phyloP scores from a whole-genome alignment of 2,888 invertebrate species.

The Isoperla grammatica region DNA sequence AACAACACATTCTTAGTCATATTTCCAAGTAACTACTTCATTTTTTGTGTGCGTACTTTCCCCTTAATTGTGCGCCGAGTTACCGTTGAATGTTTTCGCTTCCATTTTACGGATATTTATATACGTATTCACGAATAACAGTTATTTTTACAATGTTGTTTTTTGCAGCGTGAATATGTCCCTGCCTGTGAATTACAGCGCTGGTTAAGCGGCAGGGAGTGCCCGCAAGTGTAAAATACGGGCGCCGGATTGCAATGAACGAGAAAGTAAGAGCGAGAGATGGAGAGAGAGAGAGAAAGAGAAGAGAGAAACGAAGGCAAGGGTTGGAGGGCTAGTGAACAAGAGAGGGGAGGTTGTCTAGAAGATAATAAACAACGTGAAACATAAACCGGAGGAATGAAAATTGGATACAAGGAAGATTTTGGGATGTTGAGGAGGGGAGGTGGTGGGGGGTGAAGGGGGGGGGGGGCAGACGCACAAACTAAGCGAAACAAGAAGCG shows the following conservation, averaged over 20 bases:
- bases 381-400: conserved; percentile 4
- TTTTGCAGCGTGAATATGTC: conserved; percentile 9
- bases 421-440: too few species aligned
- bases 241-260: conserved; percentile 1
- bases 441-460: too few species aligned
- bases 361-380: conserved; percentile 10
- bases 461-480: too few species aligned
- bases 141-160: background rate
- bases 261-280: background rate
- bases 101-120: too few species aligned
- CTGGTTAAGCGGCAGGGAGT: conserved; percentile 9
- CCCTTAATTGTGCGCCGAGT: too few species aligned
- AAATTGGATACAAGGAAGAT: conserved; percentile 1
- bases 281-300: background rate
- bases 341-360: conserved; percentile 10
- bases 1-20: too few species aligned
- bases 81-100: too few species aligned
- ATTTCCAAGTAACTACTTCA: too few species aligned
- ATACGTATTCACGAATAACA: too few species aligned
- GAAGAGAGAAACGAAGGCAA: background rate
- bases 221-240: conserved; percentile 1
- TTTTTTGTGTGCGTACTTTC: too few species aligned
- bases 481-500: too few species aligned
- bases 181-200: background rate
- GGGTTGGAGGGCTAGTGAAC: conserved; percentile 4